Evolutionary conservation across 2,113 vertebrate genomes (phyloP), one percentile per base, ranked within the genome.

Genomic region (Caretta caretta): DNA sequence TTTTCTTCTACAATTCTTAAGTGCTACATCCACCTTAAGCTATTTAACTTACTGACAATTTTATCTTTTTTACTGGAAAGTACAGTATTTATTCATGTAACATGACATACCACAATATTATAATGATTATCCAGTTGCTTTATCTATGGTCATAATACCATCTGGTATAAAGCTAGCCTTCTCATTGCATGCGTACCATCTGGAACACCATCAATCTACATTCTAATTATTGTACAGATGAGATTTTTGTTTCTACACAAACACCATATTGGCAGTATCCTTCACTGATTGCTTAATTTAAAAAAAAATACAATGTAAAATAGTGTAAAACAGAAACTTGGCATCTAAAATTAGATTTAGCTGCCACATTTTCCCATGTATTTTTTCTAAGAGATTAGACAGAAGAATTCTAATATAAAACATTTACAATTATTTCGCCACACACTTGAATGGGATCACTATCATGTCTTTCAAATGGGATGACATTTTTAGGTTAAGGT

Each of bases 191-290:
- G 88, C 86, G 80, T 92, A 62, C 78, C 96, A 97, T 93, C 79
- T 97, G 95, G 91, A 98, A 93, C 50, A 82, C 76, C 50, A 97
- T 96, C 92, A 69, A 94, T 95, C 80, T 97, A 92, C 96, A 97
- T 91, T 97, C 88, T 97, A 96, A 97, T 96, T 95, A 94, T 94
- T 96, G 88, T 95, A 97, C 97, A 97, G 92, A 97, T 87, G 83
- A 97, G 94, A 93, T 96, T 97, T 97, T 96, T 96, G 90, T 97
- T 97, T 97, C 80, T 93, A 93, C 48, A 96, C 90, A 96, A 97
- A 95, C 90, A 92, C 48, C 94, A 97, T 94, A 97, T 97, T 97
- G 93, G 29, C 85, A 95, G 9, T 89, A 96, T 95, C 89, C 78
- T 98, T 97, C 90, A 97, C 87, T 88, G 88, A 96, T 95, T 96